These are phyloP conservation scores for Halictus ligatus DNA, from an alignment of 2,888 invertebrate genomes.

Conservation along the genomic window DNA sequence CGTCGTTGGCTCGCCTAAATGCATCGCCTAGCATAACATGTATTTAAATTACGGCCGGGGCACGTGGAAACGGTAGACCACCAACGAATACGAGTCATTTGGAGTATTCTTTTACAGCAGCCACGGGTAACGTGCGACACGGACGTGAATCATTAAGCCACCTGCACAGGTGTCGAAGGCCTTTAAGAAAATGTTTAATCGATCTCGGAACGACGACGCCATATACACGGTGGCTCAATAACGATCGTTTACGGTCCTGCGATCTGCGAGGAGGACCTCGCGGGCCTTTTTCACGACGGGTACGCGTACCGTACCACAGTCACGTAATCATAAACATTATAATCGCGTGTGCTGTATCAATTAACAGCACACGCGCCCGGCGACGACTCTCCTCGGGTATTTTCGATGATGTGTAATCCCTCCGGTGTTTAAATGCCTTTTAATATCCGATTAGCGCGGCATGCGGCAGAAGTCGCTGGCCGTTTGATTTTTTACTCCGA, in stretches of 20 bases:
- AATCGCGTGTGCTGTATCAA: conserved; percentile 54
- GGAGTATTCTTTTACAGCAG: conserved; percentile 26
- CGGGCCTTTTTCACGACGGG: conserved; percentile 31
- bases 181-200: conserved; percentile 52
- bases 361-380: conserved; percentile 37
- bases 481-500: conserved; percentile 30
- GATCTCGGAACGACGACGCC: conserved; percentile 30
- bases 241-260: conserved; percentile 36
- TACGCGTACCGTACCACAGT: background rate
- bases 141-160: conserved; percentile 38
- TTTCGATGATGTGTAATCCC: conserved; percentile 48
- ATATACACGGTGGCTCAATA: conserved; percentile 51
- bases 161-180: conserved; percentile 36
- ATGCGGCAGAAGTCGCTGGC: conserved; percentile 10
- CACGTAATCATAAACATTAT: conserved; percentile 37
- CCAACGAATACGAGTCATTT: conserved; percentile 11
- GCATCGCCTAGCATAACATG: conserved; percentile 23
- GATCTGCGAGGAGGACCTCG: background rate
- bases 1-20: background rate
- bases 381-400: conserved; percentile 24
- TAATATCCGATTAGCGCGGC: conserved; percentile 44
- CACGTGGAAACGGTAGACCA: conserved; percentile 25
- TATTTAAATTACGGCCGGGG: conserved; percentile 20
- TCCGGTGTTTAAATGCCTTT: conserved; percentile 35
- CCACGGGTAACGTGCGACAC: conserved; percentile 15